Conservation (phyloP, 2,797 vertebrate genomes). For the Enteromius anoplus region DNA sequence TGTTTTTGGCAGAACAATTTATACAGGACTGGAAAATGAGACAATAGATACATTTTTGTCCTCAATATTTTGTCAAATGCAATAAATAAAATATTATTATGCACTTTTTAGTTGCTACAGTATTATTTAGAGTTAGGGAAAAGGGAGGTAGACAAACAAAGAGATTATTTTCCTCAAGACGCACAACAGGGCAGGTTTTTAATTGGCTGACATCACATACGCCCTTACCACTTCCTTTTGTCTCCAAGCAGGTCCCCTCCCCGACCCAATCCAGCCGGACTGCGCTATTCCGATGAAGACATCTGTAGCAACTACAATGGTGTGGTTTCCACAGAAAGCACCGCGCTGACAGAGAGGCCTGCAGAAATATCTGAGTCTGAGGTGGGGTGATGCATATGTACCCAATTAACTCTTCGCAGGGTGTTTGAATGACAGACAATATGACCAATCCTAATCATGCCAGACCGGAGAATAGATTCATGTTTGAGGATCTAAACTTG, state of each 20-base stretch:
- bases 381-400: constrained; percentile 70
- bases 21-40: too few relatives aligned
- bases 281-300: constrained; percentile 95
- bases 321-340: constrained; percentile 84
- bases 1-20: too few relatives aligned
- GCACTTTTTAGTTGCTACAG: background rate
- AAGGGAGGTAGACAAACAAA: background rate
- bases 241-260: constrained; percentile 85
- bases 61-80: background rate
- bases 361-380: constrained; percentile 89
- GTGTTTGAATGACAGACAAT: too few relatives aligned
- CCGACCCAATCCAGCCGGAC: constrained; percentile 91
- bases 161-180: background rate
- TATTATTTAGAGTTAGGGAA: background rate
- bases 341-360: constrained; percentile 87
- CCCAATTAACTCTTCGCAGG: too few relatives aligned
- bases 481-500: too few relatives aligned
- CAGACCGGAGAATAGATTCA: too few relatives aligned
- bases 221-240: background rate
- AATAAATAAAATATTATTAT: too few relatives aligned
- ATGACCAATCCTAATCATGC: too few relatives aligned
- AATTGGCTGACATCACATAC: background rate
- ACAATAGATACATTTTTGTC: background rate
- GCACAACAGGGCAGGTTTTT: background rate
- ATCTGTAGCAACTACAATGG: constrained; percentile 94